Evolutionary conservation across 2,888 invertebrate genomes (phyloP).

Genomic region (Nomada ruficornis): DNA sequence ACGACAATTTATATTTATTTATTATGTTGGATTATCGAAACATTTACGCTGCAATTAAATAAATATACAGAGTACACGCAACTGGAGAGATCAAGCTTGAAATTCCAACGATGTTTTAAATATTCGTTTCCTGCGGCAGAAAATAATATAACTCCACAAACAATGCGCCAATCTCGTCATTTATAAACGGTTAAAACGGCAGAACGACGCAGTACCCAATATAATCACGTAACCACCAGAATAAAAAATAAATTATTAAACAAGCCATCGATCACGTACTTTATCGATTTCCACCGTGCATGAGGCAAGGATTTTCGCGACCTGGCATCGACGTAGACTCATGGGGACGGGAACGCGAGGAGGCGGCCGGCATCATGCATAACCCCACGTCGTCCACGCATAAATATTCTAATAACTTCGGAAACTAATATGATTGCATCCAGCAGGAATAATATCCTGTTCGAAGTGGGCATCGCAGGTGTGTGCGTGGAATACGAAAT

Average conservation of each 20-base stretch:
- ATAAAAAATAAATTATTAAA: neutral
- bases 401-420: conserved; percentile 80
- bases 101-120: too few species aligned
- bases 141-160: too few species aligned
- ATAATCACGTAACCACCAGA: neutral
- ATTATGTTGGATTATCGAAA: too few species aligned
- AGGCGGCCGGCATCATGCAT: conserved; percentile 63
- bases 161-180: too few species aligned
- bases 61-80: too few species aligned
- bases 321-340: conserved; percentile 32
- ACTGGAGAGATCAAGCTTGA: too few species aligned
- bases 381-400: conserved; percentile 66
- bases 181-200: too few species aligned
- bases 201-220: too few species aligned
- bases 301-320: conserved; percentile 44
- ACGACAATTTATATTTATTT: too few species aligned
- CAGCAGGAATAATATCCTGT: conserved; percentile 72
- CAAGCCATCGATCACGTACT: neutral
- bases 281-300: conserved; percentile 22
- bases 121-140: too few species aligned
- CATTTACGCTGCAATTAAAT: too few species aligned
- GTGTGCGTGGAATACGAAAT: conserved; percentile 67
- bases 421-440: conserved; percentile 79
- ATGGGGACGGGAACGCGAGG: conserved; percentile 32
- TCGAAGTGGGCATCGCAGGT: conserved; percentile 54